phyloP scores from a whole-genome alignment of 2,113 vertebrate species.

The Tetraodon nigroviridis region DNA sequence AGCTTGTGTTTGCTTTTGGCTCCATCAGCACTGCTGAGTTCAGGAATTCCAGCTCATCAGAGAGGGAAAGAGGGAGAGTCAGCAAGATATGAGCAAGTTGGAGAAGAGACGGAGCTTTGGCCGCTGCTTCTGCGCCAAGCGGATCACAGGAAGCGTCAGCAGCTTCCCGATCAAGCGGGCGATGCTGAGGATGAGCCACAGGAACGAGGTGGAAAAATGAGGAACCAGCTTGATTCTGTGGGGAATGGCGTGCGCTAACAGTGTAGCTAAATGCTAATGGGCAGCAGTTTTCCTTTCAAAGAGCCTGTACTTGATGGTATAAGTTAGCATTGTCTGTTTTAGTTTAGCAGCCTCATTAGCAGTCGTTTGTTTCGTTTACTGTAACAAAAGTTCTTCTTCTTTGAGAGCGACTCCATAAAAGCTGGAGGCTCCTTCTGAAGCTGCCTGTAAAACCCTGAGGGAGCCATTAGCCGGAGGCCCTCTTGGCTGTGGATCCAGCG shows the following conservation, averaged over 20 bases:
- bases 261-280: too few relatives aligned
- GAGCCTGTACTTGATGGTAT: too few relatives aligned
- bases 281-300: too few relatives aligned
- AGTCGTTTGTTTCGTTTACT: neutral
- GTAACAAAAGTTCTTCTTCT: constrained; percentile 20
- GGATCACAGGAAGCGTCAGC: too few relatives aligned
- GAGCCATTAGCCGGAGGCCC: constrained; percentile 42
- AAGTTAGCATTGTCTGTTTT: too few relatives aligned
- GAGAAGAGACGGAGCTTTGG: constrained; percentile 43
- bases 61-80: constrained; percentile 45
- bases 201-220: too few relatives aligned
- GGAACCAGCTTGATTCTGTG: too few relatives aligned
- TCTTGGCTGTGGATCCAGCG: constrained; percentile 30
- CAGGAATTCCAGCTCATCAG: constrained; percentile 70
- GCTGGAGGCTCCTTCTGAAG: constrained; percentile 41
- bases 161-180: too few relatives aligned
- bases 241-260: too few relatives aligned
- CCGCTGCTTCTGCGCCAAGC: neutral
- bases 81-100: constrained; percentile 53
- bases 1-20: constrained; percentile 70
- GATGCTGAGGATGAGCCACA: too few relatives aligned
- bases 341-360: too few relatives aligned
- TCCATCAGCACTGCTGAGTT: constrained; percentile 76
- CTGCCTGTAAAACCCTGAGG: constrained; percentile 44
- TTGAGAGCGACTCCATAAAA: constrained; percentile 43